Percentiles rank a stretch among this genome's conserved stretches.
Evolutionary conservation across 2,113 vertebrate species (phyloP).

Genomic region (Cynoglossus semilaevis): DNA sequence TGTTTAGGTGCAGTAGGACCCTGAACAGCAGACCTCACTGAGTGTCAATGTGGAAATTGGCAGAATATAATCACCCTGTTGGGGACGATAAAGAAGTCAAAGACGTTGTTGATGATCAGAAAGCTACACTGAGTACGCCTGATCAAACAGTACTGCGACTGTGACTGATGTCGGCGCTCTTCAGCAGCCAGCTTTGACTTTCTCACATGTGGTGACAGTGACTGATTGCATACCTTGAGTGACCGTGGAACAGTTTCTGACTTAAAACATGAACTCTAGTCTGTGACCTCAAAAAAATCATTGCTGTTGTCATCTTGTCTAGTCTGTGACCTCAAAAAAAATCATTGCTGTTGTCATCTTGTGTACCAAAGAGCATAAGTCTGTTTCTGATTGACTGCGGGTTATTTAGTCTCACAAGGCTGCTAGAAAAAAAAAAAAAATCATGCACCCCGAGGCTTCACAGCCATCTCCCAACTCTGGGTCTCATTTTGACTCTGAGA

Average conservation of each 20-base stretch:
- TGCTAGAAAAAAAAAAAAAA: neutral
- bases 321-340: neutral
- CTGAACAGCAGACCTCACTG: no score
- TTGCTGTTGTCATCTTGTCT: slow-evolving; percentile 7
- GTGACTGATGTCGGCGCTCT: neutral
- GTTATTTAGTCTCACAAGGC: slow-evolving; percentile 19
- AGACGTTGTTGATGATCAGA: slow-evolving; percentile 3
- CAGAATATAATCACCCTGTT: no score
- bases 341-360: slow-evolving; percentile 4
- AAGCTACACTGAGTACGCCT: neutral
- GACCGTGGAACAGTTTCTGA: slow-evolving; percentile 1
- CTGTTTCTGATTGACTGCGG: slow-evolving; percentile 23
- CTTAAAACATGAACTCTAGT: neutral
- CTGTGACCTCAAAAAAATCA: neutral
- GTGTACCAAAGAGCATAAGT: slow-evolving; percentile 15
- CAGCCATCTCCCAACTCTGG: neutral
- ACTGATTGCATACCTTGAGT: slow-evolving; percentile 1
- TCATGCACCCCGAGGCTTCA: slow-evolving; percentile 5
- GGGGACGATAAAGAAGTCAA: no score
- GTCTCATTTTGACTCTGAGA: slow-evolving; percentile 33
- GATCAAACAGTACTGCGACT: no score
- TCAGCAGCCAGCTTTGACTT: neutral
- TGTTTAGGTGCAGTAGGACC: no score
- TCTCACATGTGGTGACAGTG: slow-evolving; percentile 12
- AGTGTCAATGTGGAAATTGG: no score